A percentile compares a stretch with the other conserved stretches of the same genome.
These are phyloP conservation scores for Lissonota sp. DNA, from an alignment of 2,888 invertebrate genomes.

Conservation along the genomic window DNA sequence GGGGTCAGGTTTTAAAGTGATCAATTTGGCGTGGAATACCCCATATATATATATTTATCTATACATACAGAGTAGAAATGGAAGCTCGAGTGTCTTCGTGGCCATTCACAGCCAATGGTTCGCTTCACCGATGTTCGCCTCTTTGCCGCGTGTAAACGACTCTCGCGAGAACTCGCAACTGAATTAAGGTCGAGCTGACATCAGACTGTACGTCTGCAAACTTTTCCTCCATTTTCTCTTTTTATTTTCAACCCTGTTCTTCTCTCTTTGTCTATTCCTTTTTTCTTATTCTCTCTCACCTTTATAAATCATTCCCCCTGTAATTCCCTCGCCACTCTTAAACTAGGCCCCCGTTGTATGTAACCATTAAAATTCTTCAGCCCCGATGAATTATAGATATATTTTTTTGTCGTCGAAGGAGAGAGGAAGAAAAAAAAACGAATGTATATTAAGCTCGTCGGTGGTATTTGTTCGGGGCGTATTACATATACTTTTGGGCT, in stretches of 20 bases:
- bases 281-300: slow-evolving; percentile 1
- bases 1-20: no score
- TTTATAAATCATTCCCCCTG: slow-evolving; percentile 49
- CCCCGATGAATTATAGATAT: slow-evolving; percentile 48
- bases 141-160: slow-evolving; percentile 56
- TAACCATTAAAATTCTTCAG: slow-evolving; percentile 34
- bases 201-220: slow-evolving; percentile 59
- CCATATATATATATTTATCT: slow-evolving; percentile 7
- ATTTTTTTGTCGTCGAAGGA: no score
- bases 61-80: slow-evolving; percentile 24
- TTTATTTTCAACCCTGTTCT: slow-evolving; percentile 38
- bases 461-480: slow-evolving; percentile 1
- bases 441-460: background rate
- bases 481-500: slow-evolving; percentile 41
- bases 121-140: slow-evolving; percentile 31
- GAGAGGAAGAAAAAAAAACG: no score
- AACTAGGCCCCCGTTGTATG: slow-evolving; percentile 11
- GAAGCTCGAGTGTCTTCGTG: slow-evolving; percentile 32
- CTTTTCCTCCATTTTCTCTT: slow-evolving; percentile 32
- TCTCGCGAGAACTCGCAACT: slow-evolving; percentile 55
- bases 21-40: no score
- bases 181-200: slow-evolving; percentile 64
- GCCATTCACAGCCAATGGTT: slow-evolving; percentile 26
- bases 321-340: slow-evolving; percentile 40
- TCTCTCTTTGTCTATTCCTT: slow-evolving; percentile 28